These are phyloP conservation scores for Coenobita brevimanus DNA, from an alignment of 1,140 invertebrate genomes.

Conservation along the genomic window DNA sequence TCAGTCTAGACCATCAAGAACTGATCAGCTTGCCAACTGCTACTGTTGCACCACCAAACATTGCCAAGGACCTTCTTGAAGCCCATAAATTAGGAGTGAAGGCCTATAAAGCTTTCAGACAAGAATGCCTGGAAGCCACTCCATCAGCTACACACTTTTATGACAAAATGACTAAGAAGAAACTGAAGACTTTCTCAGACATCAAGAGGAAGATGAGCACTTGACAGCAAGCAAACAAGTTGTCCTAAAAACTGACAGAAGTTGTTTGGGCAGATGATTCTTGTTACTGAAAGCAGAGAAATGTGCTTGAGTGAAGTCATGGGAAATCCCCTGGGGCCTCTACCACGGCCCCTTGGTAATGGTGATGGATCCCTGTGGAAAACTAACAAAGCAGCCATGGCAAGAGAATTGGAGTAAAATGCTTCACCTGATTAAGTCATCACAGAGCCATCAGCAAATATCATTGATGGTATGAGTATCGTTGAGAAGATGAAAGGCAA, in stretches of 20 bases:
- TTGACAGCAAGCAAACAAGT: too few relatives aligned
- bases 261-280: too few relatives aligned
- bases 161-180: slow-evolving; percentile 1
- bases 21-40: slow-evolving; percentile 10
- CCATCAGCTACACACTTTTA: neutral
- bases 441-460: neutral
- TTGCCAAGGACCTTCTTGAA: neutral
- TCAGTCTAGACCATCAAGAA: neutral
- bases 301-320: neutral
- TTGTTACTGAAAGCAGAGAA: neutral
- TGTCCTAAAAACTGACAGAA: too few relatives aligned
- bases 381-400: neutral
- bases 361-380: neutral
- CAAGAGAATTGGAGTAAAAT: slow-evolving; percentile 8
- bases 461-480: neutral
- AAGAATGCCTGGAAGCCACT: neutral
- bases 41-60: slow-evolving; percentile 5
- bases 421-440: neutral
- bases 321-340: neutral
- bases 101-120: slow-evolving; percentile 2
- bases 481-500: too few relatives aligned
- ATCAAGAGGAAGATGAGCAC: too few relatives aligned
- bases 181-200: neutral
- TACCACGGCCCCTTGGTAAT: neutral
- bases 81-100: slow-evolving; percentile 2